These are phyloP conservation scores for Columba janthina DNA, from an alignment of 2,113 vertebrate genomes.

Conservation along the genomic window DNA sequence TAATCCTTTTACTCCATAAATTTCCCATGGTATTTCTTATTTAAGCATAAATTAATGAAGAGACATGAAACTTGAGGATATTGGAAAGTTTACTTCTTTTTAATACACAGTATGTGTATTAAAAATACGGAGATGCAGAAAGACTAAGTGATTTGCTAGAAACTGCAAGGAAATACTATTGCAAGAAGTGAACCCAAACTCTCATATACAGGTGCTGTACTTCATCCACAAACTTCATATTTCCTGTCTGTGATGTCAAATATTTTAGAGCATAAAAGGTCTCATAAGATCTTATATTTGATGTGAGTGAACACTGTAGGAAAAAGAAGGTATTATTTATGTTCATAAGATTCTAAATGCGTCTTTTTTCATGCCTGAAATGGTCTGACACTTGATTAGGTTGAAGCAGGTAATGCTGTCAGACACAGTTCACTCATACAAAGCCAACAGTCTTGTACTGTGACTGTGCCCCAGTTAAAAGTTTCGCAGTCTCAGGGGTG, in stretches of 20 bases:
- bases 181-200: not conserved
- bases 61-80: not conserved
- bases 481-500: not conserved
- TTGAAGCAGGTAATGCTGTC: not conserved
- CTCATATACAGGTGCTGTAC: not conserved
- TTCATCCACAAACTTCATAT: not conserved
- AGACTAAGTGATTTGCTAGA: not conserved
- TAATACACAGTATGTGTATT: rapidly evolving
- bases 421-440: not conserved
- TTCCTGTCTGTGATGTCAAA: not conserved
- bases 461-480: not conserved
- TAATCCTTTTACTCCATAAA: not conserved
- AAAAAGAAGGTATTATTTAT: not conserved
- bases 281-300: not conserved
- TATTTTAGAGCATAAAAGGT: not conserved
- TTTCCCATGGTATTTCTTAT: not conserved
- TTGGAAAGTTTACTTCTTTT: not conserved
- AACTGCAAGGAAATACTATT: not conserved
- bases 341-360: not conserved
- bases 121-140: not conserved
- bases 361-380: not conserved
- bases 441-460: not conserved
- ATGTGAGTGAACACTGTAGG: not conserved
- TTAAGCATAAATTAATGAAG: not conserved
- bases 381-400: not conserved